Conservation (phyloP, 2,797 vertebrate species). For the Gallinago solitaria region DNA sequence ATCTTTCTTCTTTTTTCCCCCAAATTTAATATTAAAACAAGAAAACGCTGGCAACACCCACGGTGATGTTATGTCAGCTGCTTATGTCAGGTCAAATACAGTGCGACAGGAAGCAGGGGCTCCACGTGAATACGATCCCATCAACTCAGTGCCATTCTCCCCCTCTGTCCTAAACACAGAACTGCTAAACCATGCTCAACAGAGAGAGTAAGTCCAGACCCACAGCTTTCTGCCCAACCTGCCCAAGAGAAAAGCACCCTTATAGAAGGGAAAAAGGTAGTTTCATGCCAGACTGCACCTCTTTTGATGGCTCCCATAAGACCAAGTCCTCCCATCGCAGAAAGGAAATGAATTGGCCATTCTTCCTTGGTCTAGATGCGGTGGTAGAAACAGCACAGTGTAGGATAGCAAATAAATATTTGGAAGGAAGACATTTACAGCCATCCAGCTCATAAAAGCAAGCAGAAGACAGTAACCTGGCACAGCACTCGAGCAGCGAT, state of each 20-base stretch:
- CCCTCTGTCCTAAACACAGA: background rate
- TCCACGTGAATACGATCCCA: background rate
- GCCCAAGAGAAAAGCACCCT: background rate
- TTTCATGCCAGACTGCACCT: background rate
- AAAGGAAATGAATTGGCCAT: background rate
- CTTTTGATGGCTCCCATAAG: background rate
- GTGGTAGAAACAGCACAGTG: background rate
- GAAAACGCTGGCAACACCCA: slow-evolving; percentile 6
- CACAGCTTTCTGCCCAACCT: background rate
- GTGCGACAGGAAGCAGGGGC: slow-evolving; percentile 17
- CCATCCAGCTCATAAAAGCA: background rate
- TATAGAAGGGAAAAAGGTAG: background rate
- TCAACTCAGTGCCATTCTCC: background rate
- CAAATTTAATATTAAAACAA: slow-evolving; percentile 44
- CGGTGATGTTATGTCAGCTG: slow-evolving; percentile 41
- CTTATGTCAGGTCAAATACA: slow-evolving; percentile 51
- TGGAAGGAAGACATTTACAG: background rate
- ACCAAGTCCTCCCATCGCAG: background rate
- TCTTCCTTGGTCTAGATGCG: background rate
- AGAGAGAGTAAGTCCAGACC: background rate
- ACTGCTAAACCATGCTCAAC: background rate
- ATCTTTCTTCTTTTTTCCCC: background rate
- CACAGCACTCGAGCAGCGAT: background rate
- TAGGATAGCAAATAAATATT: background rate
- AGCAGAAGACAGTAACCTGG: background rate